phyloP scores from a whole-genome alignment of 2,888 invertebrate genomes.

The Tolmerus cingulatus region DNA sequence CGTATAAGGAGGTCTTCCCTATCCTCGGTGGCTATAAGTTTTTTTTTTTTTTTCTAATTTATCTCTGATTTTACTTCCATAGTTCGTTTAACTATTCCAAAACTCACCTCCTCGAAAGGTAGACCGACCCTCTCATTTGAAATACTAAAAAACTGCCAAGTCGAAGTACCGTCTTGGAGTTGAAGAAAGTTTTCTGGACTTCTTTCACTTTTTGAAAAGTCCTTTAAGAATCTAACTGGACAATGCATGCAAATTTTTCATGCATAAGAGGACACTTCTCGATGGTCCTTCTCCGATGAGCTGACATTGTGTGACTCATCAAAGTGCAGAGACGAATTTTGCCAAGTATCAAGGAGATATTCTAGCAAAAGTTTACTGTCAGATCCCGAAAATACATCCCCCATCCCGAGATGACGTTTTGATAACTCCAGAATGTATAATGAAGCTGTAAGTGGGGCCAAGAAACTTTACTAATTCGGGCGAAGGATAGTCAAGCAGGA shows the following conservation, averaged over 20 bases:
- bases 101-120: neutral
- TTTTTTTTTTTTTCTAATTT: neutral
- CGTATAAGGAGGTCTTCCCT: neutral
- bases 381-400: neutral
- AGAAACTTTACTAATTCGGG: constrained; percentile 34
- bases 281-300: neutral
- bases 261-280: constrained; percentile 29
- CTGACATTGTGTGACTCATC: constrained; percentile 2
- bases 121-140: neutral
- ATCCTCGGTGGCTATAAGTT: neutral
- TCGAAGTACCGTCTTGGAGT: neutral
- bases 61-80: neutral
- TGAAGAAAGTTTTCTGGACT: neutral
- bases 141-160: neutral
- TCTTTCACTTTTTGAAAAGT: neutral
- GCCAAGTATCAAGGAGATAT: neutral
- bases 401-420: neutral
- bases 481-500: neutral
- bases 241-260: constrained; percentile 38
- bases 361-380: neutral
- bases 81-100: neutral
- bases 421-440: constrained; percentile 13
- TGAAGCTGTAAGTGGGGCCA: constrained; percentile 17
- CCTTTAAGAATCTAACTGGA: constrained; percentile 2
- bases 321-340: constrained; percentile 1